Percentiles rank a stretch among this genome's conserved stretches.
Conservation (phyloP, 2,797 vertebrate genomes). For the Dendrocincla fuliginosa region DNA sequence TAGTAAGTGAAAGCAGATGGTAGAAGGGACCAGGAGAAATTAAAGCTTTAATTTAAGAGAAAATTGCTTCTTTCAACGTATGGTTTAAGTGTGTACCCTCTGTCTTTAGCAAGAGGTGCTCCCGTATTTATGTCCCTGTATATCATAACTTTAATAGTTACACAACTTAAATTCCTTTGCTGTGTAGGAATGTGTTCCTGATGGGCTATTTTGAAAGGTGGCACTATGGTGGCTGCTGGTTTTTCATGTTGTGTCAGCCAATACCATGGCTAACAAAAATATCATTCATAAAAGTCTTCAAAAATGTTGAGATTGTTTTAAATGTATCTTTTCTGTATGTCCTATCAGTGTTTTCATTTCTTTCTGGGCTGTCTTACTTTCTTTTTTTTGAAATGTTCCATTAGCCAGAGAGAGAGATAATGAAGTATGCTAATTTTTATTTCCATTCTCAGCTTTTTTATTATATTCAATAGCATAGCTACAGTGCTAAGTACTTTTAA, state of each 20-base stretch:
- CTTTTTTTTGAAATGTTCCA: not conserved
- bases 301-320: not conserved
- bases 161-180: not conserved
- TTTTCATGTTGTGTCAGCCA: not conserved
- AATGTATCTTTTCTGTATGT: not conserved
- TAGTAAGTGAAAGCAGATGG: not conserved
- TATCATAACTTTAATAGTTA: not conserved
- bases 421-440: constrained; percentile 29
- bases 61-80: not conserved
- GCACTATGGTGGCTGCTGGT: not conserved
- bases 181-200: not conserved
- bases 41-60: not conserved
- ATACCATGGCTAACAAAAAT: not conserved
- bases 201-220: not conserved
- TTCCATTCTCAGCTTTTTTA: constrained; percentile 9
- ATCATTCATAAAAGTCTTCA: not conserved
- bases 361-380: not conserved
- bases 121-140: not conserved
- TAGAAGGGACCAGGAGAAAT: not conserved
- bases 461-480: not conserved
- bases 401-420: not conserved
- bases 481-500: not conserved
- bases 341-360: not conserved
- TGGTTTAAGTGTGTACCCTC: not conserved
- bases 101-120: not conserved